phyloP scores from a whole-genome alignment of 2,888 invertebrate genomes.

The Epicampocera succincta region DNA sequence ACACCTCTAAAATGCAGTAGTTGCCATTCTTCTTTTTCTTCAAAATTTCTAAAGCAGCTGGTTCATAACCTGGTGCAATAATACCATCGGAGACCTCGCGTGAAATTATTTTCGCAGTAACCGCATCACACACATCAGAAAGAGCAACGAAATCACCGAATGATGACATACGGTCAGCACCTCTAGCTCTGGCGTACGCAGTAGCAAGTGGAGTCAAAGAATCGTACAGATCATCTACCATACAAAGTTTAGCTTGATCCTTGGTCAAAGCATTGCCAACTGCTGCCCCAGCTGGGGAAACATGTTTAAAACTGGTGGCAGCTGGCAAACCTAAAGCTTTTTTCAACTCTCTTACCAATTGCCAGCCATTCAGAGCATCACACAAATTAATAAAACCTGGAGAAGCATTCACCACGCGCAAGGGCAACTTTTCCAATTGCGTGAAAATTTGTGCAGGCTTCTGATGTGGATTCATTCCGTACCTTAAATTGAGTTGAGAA shows the following conservation, averaged over 20 bases:
- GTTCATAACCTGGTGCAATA: slow-evolving; percentile 94
- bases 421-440: slow-evolving; percentile 88
- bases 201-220: slow-evolving; percentile 90
- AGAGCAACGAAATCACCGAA: slow-evolving; percentile 99
- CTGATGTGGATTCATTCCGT: slow-evolving; percentile 99
- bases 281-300: slow-evolving; percentile 98
- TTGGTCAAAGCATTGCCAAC: slow-evolving; percentile 90
- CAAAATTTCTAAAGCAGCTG: slow-evolving; percentile 91
- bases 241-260: slow-evolving; percentile 93
- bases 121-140: slow-evolving; percentile 93
- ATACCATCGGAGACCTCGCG: slow-evolving; percentile 99
- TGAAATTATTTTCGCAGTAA: slow-evolving; percentile 95
- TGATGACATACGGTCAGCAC: slow-evolving; percentile 99
- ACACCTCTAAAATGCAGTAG: slow-evolving; percentile 92
- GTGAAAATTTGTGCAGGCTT: slow-evolving; percentile 97
- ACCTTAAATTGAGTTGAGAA: slow-evolving; percentile 92
- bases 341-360: slow-evolving; percentile 94
- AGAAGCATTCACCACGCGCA: slow-evolving; percentile 94
- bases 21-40: slow-evolving; percentile 97
- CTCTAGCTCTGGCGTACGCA: slow-evolving; percentile 97
- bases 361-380: slow-evolving; percentile 98
- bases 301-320: slow-evolving; percentile 98
- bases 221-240: slow-evolving; percentile 92
- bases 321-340: slow-evolving; percentile 91
- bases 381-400: slow-evolving; percentile 99